A percentile compares a stretch with the other conserved stretches of the same genome.
phyloP scores from a whole-genome alignment of 2,797 vertebrate genomes.

The Melanotaenia pygmaea region DNA sequence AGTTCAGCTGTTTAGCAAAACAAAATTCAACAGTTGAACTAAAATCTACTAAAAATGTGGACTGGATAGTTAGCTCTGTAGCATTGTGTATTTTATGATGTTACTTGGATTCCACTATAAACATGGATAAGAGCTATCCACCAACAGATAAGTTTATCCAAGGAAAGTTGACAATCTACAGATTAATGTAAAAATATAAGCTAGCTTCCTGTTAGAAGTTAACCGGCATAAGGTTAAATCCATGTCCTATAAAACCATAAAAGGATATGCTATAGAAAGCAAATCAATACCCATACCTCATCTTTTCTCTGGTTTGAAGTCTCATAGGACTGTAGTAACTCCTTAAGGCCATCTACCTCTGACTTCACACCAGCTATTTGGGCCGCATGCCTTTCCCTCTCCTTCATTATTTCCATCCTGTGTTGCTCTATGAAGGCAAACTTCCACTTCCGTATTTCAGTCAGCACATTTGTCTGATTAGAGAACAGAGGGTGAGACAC shows the following conservation, averaged over 20 bases:
- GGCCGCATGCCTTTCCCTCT: constrained; percentile 84
- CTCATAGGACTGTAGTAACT: constrained; percentile 88
- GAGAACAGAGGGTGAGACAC: constrained; percentile 22
- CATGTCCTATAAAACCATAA: constrained; percentile 1
- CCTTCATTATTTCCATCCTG: constrained; percentile 87
- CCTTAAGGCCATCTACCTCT: constrained; percentile 86
- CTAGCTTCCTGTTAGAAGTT: background rate
- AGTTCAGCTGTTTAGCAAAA: background rate
- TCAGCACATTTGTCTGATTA: constrained; percentile 88
- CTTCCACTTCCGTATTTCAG: constrained; percentile 93
- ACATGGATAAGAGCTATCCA: background rate
- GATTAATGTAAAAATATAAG: background rate
- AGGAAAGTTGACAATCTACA: background rate
- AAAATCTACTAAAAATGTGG: background rate
- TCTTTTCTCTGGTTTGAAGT: constrained; percentile 91
- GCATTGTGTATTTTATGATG: background rate
- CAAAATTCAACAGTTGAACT: background rate
- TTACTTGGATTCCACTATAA: background rate
- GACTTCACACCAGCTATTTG: constrained; percentile 81
- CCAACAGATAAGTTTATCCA: background rate
- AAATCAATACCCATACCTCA: constrained; percentile 81
- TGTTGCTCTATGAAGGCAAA: constrained; percentile 89
- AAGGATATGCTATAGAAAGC: background rate
- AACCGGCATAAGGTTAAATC: background rate
- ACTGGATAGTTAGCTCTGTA: background rate